Conservation (phyloP, 2,888 invertebrate genomes). For the Bembecia ichneumoniformis region DNA sequence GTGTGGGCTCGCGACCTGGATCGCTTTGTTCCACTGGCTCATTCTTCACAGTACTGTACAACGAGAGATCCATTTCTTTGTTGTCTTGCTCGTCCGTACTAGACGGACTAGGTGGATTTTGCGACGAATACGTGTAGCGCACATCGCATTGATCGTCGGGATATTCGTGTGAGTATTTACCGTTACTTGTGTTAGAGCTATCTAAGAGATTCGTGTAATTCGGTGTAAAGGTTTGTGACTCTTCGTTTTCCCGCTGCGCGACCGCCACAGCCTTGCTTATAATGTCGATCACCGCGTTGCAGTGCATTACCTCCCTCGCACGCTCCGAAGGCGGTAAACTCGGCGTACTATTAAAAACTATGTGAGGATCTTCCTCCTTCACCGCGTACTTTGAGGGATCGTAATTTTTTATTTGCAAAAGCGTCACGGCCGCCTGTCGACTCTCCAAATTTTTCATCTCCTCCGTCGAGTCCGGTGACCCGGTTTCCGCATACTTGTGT, state of each 20-base stretch:
- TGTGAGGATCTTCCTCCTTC: constrained; percentile 67
- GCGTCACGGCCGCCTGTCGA: constrained; percentile 65
- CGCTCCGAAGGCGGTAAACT: constrained; percentile 70
- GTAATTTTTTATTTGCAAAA: constrained; percentile 67
- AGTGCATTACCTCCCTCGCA: constrained; percentile 67
- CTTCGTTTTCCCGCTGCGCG: constrained; percentile 64
- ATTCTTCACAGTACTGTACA: constrained; percentile 52
- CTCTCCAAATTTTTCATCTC: constrained; percentile 69
- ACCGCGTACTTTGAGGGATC: constrained; percentile 62
- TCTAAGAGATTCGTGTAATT: constrained; percentile 49
- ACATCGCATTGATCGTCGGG: constrained; percentile 45
- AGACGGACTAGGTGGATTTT: constrained; percentile 40
- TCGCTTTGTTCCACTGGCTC: constrained; percentile 43
- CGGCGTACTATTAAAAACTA: constrained; percentile 73
- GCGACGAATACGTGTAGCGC: constrained; percentile 41
- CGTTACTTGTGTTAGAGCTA: constrained; percentile 26
- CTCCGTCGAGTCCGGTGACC: constrained; percentile 66
- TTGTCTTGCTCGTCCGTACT: constrained; percentile 55
- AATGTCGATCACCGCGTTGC: constrained; percentile 67
- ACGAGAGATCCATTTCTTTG: constrained; percentile 65
- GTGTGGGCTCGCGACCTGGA: constrained; percentile 28
- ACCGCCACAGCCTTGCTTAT: constrained; percentile 68
- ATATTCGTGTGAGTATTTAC: constrained; percentile 44
- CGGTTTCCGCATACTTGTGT: constrained; percentile 55
- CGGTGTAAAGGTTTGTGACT: constrained; percentile 46